These are phyloP conservation scores for Brevimyrus niger DNA, from an alignment of 2,113 vertebrate species.

Conservation along the genomic window DNA sequence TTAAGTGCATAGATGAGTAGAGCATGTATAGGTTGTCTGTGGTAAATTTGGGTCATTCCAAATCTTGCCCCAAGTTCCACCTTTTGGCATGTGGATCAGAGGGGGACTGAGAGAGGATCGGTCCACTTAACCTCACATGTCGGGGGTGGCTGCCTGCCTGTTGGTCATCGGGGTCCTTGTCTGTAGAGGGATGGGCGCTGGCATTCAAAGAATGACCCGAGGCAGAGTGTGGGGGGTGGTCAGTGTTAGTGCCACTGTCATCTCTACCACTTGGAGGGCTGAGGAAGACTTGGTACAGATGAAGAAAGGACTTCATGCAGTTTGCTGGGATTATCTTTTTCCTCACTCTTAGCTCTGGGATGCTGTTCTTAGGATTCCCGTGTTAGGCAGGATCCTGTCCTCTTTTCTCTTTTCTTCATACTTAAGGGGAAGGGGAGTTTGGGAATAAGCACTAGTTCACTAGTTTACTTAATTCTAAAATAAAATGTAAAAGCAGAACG, in stretches of 20 bases:
- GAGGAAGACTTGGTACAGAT: background rate
- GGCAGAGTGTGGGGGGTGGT: background rate
- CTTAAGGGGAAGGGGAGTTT: slow-evolving; percentile 45
- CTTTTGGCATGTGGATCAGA: background rate
- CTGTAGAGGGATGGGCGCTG: background rate
- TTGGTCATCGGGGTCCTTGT: background rate
- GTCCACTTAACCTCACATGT: background rate
- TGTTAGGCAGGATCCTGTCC: slow-evolving; percentile 31
- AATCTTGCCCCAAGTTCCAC: background rate
- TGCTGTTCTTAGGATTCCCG: slow-evolving; percentile 25
- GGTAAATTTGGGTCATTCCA: background rate
- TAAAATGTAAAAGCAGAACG: background rate
- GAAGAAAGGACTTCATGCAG: background rate
- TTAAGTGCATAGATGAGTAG: background rate
- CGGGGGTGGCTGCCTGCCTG: background rate
- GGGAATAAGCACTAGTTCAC: slow-evolving; percentile 37
- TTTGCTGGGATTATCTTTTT: background rate
- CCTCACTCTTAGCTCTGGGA: background rate
- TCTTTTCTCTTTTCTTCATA: slow-evolving; percentile 43
- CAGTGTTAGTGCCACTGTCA: background rate
- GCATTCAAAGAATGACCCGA: background rate
- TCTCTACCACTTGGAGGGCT: background rate
- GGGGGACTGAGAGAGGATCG: background rate
- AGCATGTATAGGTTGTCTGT: background rate
- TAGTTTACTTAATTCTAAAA: slow-evolving; percentile 19